A percentile compares a stretch with the other conserved stretches of the same genome.
Evolutionary conservation across 2,888 invertebrate species (phyloP).

Genomic region (Habroteleia sp.): DNA sequence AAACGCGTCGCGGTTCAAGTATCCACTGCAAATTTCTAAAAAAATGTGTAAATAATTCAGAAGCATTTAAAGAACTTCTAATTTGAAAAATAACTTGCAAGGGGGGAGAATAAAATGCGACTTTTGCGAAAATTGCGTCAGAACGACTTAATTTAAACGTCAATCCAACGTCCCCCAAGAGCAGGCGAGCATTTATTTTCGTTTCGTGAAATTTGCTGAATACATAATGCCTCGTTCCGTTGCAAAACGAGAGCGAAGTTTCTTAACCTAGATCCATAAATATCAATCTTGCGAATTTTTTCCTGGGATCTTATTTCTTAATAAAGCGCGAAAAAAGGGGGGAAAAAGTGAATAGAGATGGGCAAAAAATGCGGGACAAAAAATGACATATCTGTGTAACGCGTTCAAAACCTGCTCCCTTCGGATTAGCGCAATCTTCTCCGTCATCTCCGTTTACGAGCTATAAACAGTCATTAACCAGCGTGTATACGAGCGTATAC

Average conservation of each 20-base stretch:
- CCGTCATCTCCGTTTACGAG: conserved; percentile 47
- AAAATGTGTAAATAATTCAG: no score
- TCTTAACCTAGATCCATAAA: conserved; percentile 50
- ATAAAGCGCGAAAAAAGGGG: conserved; percentile 12
- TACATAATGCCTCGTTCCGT: conserved; percentile 23
- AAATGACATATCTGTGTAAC: conserved; percentile 11
- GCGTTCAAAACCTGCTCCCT: conserved; percentile 11
- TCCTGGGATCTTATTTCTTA: conserved; percentile 29
- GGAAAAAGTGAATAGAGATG: no score
- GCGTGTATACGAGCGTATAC: no score
- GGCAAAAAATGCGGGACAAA: neutral
- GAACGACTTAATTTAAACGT: neutral
- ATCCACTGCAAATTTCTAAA: no score
- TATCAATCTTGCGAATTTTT: conserved; percentile 32
- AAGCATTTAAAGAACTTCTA: no score
- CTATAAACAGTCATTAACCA: conserved; percentile 52
- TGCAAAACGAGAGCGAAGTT: conserved; percentile 20
- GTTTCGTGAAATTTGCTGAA: conserved; percentile 28
- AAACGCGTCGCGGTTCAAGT: conserved; percentile 2
- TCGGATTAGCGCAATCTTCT: conserved; percentile 44
- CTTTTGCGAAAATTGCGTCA: neutral
- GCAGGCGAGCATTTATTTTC: no score
- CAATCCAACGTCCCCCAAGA: neutral
- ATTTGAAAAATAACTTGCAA: no score
- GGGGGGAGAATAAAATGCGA: no score